These are phyloP conservation scores for Drosophila differens DNA, from an alignment of 2,888 invertebrate genomes.

Conservation along the genomic window DNA sequence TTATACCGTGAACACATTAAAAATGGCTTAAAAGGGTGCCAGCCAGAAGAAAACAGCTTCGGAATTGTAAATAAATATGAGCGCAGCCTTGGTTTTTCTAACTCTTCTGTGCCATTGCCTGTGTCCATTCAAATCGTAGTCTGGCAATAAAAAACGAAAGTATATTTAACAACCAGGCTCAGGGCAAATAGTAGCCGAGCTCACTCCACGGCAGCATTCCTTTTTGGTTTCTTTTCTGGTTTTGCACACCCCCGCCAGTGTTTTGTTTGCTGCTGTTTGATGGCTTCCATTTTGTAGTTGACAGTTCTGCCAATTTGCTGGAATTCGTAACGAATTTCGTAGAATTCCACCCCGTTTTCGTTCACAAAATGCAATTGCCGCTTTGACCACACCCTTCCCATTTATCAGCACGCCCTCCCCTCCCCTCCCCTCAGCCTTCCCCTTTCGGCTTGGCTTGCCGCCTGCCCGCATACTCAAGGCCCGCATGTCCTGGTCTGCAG, in stretches of 20 bases:
- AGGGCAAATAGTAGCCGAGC: background rate
- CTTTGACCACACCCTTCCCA: constrained; percentile 66
- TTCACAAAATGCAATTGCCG: constrained; percentile 48
- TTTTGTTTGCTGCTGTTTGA: constrained; percentile 20
- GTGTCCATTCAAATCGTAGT: too few species aligned
- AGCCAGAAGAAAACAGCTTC: background rate
- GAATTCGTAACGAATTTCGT: constrained; percentile 49
- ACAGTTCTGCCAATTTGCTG: constrained; percentile 37
- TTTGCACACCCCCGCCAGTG: constrained; percentile 9
- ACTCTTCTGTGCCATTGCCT: background rate
- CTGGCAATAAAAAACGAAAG: background rate
- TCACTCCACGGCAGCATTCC: background rate
- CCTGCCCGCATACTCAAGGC: background rate
- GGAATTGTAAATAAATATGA: background rate
- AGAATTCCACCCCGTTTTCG: constrained; percentile 52
- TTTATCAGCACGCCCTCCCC: constrained; percentile 25
- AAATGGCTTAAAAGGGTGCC: background rate
- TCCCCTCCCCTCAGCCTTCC: background rate
- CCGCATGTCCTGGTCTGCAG: constrained; percentile 11
- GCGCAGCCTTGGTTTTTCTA: background rate
- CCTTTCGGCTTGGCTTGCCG: constrained; percentile 4
- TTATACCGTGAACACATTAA: background rate
- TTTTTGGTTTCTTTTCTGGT: background rate
- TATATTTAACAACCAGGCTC: background rate
- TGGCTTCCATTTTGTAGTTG: constrained; percentile 49